Base-by-base conservation (phyloP, 1,140 invertebrate species). In the Lysiphlebus fabarum region DNA sequence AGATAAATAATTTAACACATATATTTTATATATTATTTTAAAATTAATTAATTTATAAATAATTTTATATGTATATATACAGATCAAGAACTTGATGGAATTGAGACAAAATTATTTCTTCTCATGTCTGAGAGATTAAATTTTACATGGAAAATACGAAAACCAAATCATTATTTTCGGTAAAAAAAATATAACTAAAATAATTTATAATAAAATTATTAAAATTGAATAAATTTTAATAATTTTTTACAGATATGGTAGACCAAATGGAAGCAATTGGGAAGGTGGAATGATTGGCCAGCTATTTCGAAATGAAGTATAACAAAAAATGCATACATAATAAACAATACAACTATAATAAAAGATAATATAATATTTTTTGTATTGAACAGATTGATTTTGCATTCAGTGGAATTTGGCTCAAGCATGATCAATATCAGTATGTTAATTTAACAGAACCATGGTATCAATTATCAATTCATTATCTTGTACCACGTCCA, bases 401-500 rank as follows among this genome's bases (percentile, higher is more conserved):
- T 1, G 71, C 71, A 8, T 76, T 77, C 17, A 62, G 60, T n/a
- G 63, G 64, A 12, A 68, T 76, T 33, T 74, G 69, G 67, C 6
- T 75, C 6, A 69, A 60, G 0, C 4, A 63, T 1, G 64, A 70
- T 17, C 57, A 66, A n/a, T 44, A 60, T 9, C 10, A 34, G 3
- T 70, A 67, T 12, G 59, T 62, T 0, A 66, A 71, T 41, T 40
- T 77, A 12, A 65, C 70, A 0, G 59, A 61, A n/a, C 66, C 75
- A 0, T 76, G 70, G 72, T 57, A 61, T 9, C 58, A 71, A 37
- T 8, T 73, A 33, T 59, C 53, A 11, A 59, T 75, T 0, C 58
- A 66, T 9, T 72, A 73, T 51, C 60, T 76, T 56, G 75, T 77
- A 17, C 75, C 75, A 7, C 66, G 75, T 6, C 75, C 74, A 6